A percentile compares a stretch with the other conserved stretches of the same genome.
These are phyloP conservation scores for Lycocerus yunnanus DNA, from an alignment of 2,888 invertebrate species.

Conservation along the genomic window DNA sequence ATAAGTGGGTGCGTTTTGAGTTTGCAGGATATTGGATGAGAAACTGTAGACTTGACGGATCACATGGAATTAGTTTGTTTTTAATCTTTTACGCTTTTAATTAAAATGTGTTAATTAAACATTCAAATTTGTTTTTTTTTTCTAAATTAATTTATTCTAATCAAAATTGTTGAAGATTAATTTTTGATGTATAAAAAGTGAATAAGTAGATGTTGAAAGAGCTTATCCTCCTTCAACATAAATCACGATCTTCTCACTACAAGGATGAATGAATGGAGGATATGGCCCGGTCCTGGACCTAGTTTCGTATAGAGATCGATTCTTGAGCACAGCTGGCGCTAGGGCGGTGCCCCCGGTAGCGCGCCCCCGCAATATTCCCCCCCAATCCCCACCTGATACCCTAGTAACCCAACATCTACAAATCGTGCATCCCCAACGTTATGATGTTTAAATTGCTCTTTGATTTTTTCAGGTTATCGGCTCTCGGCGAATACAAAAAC, in stretches of 20 bases:
- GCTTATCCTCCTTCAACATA: conserved; percentile 26
- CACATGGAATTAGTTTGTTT: background rate
- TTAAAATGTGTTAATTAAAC: background rate
- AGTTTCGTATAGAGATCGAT: conserved; percentile 51
- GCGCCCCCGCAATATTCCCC: conserved; percentile 36
- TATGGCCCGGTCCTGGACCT: conserved; percentile 47
- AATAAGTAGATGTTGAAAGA: conserved; percentile 23
- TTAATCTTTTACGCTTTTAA: background rate
- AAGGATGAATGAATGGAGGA: conserved; percentile 38
- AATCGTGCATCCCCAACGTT: conserved; percentile 28
- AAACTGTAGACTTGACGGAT: background rate
- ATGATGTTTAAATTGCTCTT: conserved; percentile 28
- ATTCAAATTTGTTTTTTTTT: background rate
- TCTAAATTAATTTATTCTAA: background rate
- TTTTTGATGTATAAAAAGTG: conserved; percentile 18
- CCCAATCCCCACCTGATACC: conserved; percentile 20
- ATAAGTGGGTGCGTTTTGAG: background rate
- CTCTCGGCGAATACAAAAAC: background rate
- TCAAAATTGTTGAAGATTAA: background rate
- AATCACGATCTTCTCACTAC: conserved; percentile 31
- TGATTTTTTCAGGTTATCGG: conserved; percentile 16
- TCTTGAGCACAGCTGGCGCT: conserved; percentile 53
- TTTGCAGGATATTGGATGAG: background rate
- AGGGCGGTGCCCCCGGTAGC: conserved; percentile 51
- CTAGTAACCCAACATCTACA: conserved; percentile 24